Conservation (phyloP, 2,797 vertebrate species). For the Megalops cyprinoides region DNA sequence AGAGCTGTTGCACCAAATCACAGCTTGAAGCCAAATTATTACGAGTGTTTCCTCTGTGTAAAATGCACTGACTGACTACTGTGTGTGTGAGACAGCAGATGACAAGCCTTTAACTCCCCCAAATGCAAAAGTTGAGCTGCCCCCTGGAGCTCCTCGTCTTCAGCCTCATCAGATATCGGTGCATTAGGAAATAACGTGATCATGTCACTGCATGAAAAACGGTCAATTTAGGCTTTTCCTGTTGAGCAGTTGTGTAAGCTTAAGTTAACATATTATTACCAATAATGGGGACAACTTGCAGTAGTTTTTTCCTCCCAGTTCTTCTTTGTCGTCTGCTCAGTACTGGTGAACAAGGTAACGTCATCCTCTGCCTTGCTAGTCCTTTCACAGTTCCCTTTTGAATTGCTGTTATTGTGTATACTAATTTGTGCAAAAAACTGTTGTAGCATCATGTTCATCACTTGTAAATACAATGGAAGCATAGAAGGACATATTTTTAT, state of each 20-base stretch:
- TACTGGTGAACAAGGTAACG: background rate
- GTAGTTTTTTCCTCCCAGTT: background rate
- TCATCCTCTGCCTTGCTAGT: background rate
- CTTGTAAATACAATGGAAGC: constrained; percentile 19
- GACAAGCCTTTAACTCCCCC: background rate
- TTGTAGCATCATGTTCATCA: constrained; percentile 27
- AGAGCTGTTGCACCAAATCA: constrained; percentile 12
- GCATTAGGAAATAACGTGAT: background rate
- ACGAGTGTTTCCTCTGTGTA: background rate
- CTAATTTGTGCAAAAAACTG: constrained; percentile 22
- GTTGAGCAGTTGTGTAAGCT: background rate
- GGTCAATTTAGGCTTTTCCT: constrained; percentile 10
- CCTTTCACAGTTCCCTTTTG: background rate
- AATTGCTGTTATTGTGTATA: constrained; percentile 19
- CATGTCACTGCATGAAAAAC: constrained; percentile 1
- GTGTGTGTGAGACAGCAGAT: background rate
- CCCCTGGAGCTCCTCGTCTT: background rate
- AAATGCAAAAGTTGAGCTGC: background rate
- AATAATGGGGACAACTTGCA: background rate
- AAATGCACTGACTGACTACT: background rate
- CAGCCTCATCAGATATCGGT: background rate
- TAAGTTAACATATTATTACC: constrained; percentile 6
- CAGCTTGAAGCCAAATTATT: constrained; percentile 15
- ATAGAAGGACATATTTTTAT: constrained; percentile 18
- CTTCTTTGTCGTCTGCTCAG: background rate